Percentiles rank a stretch among this genome's conserved stretches.
Conservation (phyloP, 64 coral and sea anemone species). For the Pocillopora damicornis region DNA sequence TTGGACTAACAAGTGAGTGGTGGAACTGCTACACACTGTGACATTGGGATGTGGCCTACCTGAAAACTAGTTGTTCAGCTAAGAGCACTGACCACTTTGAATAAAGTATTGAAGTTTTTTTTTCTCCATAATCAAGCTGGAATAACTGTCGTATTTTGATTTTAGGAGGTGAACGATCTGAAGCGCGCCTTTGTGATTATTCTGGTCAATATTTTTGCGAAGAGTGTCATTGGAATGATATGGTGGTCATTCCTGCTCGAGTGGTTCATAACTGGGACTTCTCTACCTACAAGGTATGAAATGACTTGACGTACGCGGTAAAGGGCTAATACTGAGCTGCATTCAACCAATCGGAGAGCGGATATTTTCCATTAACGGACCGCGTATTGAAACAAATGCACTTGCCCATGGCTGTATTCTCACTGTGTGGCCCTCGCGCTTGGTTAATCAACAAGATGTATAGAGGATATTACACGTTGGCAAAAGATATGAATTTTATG, state of each 20-base stretch:
- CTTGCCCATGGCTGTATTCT: too few relatives aligned
- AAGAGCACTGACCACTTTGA: too few relatives aligned
- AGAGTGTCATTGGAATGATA: slow-evolving; percentile 95
- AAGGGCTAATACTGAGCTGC: background rate
- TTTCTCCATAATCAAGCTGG: background rate
- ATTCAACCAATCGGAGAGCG: background rate
- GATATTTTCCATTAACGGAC: too few relatives aligned
- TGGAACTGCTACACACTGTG: background rate
- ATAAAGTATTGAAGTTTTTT: too few relatives aligned
- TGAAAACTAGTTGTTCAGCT: too few relatives aligned
- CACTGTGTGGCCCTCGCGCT: too few relatives aligned
- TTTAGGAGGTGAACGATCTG: slow-evolving; percentile 64
- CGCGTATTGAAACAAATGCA: too few relatives aligned
- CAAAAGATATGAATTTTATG: too few relatives aligned
- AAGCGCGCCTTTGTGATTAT: slow-evolving; percentile 88
- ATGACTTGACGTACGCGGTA: background rate
- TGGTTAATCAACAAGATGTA: too few relatives aligned
- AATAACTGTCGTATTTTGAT: background rate
- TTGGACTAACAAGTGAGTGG: slow-evolving; percentile 75
- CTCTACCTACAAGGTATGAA: slow-evolving; percentile 45
- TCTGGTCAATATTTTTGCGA: slow-evolving; percentile 94
- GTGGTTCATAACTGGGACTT: slow-evolving; percentile 99
- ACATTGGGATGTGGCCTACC: too few relatives aligned
- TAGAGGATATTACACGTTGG: too few relatives aligned
- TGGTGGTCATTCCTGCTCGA: slow-evolving; percentile 76